Conservation (phyloP, 2,113 vertebrate species). For the Stegastes partitus region DNA sequence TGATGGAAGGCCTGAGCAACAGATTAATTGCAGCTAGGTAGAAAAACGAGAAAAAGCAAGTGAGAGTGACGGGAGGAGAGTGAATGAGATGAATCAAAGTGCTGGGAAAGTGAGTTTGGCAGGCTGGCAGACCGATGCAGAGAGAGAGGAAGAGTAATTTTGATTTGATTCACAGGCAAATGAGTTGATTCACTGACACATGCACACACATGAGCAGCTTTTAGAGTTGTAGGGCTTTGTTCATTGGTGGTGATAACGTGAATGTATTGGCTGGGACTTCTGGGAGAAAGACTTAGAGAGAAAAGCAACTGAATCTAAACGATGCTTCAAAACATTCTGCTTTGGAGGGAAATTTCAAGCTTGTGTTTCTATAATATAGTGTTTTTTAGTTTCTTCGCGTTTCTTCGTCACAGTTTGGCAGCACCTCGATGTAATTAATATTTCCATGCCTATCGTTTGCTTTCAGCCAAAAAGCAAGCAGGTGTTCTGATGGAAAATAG, state of each 20-base stretch:
- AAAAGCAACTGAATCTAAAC: background rate
- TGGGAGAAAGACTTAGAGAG: constrained; percentile 5
- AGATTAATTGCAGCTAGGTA: constrained; percentile 79
- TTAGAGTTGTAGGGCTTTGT: constrained; percentile 59
- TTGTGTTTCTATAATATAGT: background rate
- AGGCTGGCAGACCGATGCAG: constrained; percentile 33
- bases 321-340: constrained; percentile 19
- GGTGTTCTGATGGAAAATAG: constrained; percentile 25
- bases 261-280: constrained; percentile 50
- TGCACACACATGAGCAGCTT: constrained; percentile 8
- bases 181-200: constrained; percentile 31
- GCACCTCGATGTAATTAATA: background rate
- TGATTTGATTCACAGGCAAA: constrained; percentile 73
- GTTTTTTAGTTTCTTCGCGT: background rate
- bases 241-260: constrained; percentile 33
- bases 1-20: constrained; percentile 74
- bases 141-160: constrained; percentile 59
- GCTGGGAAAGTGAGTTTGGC: constrained; percentile 46
- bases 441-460: background rate
- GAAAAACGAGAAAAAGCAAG: constrained; percentile 48
- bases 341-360: background rate
- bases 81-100: constrained; percentile 64
- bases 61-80: constrained; percentile 59
- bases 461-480: constrained; percentile 2
- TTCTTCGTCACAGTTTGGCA: background rate